These are phyloP conservation scores for Anoplophora glabripennis DNA, from an alignment of 1,140 invertebrate species.

Conservation along the genomic window DNA sequence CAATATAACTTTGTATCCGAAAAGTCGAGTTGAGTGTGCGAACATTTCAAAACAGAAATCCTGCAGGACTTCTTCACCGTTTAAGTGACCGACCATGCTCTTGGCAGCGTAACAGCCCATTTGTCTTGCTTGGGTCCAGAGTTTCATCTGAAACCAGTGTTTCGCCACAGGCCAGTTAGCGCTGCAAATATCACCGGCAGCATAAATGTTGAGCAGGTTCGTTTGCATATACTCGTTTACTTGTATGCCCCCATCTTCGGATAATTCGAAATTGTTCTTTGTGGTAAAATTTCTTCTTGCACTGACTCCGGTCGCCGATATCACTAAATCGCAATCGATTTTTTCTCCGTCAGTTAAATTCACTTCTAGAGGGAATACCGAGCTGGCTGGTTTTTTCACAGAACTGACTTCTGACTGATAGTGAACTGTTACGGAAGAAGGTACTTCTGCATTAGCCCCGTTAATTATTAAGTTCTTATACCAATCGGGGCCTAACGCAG, in stretches of 20 bases:
- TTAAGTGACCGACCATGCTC: conserved; percentile 72
- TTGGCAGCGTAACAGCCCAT: conserved; percentile 95
- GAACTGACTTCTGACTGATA: conserved; percentile 71
- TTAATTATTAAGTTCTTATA: conserved; percentile 67
- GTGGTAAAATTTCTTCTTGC: conserved; percentile 64
- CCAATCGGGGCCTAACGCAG: conserved; percentile 95
- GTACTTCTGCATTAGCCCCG: conserved; percentile 55
- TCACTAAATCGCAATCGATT: conserved; percentile 84
- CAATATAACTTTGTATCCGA: conserved; percentile 91
- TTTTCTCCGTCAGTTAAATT: conserved; percentile 72
- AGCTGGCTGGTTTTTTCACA: conserved; percentile 39
- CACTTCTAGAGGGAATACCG: conserved; percentile 68
- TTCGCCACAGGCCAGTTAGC: conserved; percentile 71
- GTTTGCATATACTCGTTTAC: conserved; percentile 89
- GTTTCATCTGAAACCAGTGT: conserved; percentile 95
- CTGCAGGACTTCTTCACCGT: conserved; percentile 61
- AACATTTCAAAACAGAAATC: conserved; percentile 98
- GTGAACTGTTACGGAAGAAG: conserved; percentile 52
- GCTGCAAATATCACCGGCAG: conserved; percentile 91
- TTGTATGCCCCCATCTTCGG: conserved; percentile 70
- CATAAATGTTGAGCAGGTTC: conserved; percentile 75
- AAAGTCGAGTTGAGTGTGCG: conserved; percentile 92
- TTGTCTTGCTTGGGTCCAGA: conserved; percentile 97
- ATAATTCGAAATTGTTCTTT: conserved; percentile 57
- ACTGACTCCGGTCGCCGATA: conserved; percentile 92